Percentiles rank a stretch among this genome's conserved stretches.
phyloP scores from a whole-genome alignment of 2,113 vertebrate genomes.

The Acrocephalus arundinaceus region DNA sequence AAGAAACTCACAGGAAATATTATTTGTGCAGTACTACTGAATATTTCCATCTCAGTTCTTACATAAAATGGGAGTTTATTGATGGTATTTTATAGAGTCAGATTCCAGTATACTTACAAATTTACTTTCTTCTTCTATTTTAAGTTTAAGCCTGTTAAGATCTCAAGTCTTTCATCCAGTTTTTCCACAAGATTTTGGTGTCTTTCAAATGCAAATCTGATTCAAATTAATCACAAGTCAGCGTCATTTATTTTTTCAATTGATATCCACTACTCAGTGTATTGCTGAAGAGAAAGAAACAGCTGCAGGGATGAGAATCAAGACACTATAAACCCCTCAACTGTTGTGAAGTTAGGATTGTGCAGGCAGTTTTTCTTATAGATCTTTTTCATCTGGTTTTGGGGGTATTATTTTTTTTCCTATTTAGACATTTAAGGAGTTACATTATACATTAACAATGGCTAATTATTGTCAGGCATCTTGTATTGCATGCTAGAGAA shows the following conservation, averaged over 20 bases:
- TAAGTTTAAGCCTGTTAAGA: not conserved
- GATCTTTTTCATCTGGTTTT: not conserved
- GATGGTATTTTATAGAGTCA: not conserved
- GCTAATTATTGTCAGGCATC: not conserved
- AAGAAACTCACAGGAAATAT: not conserved
- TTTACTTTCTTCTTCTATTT: conserved; percentile 6
- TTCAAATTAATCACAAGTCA: conserved; percentile 41
- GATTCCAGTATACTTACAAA: not conserved
- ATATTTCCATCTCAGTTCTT: not conserved
- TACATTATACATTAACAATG: not conserved
- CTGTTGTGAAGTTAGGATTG: not conserved
- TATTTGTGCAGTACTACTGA: not conserved
- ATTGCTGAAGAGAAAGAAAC: conserved; percentile 20
- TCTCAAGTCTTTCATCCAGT: not conserved
- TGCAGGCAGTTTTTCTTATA: not conserved
- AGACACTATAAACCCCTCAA: not conserved
- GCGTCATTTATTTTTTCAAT: conserved; percentile 10
- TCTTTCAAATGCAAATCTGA: conserved; percentile 45
- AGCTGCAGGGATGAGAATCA: conserved; percentile 16
- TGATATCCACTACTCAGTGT: conserved; percentile 6
- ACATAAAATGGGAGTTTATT: not conserved
- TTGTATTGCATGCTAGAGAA: not conserved
- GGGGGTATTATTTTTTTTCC: not conserved
- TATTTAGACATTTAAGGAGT: not conserved
- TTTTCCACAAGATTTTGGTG: not conserved